These are phyloP conservation scores for Neoniphon sammara DNA, from an alignment of 2,797 vertebrate genomes.

Conservation along the genomic window DNA sequence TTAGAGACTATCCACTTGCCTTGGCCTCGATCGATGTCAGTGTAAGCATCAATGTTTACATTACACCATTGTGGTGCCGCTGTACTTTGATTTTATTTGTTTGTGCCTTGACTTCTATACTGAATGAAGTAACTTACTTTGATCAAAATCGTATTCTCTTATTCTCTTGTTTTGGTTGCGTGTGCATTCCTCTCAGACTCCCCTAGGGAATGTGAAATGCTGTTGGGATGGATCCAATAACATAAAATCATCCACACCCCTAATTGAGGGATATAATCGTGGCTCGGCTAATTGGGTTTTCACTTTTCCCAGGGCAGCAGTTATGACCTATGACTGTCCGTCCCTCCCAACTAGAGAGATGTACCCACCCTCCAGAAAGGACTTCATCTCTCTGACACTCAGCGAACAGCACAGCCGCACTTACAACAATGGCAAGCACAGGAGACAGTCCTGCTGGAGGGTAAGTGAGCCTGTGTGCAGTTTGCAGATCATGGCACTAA, in stretches of 20 bases:
- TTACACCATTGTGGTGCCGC: neutral
- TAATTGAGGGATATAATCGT: too few species aligned
- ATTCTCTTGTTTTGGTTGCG: too few species aligned
- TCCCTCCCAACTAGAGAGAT: conserved; percentile 74
- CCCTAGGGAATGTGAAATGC: too few species aligned
- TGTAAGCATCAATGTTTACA: neutral
- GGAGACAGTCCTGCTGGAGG: conserved; percentile 93
- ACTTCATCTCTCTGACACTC: conserved; percentile 93
- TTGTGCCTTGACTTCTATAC: too few species aligned
- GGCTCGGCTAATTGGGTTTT: neutral
- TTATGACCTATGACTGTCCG: conserved; percentile 51
- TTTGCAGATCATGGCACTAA: neutral
- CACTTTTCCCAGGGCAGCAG: conserved; percentile 43
- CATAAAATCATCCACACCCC: too few species aligned
- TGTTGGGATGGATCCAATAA: too few species aligned
- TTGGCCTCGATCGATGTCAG: neutral
- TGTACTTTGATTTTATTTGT: neutral
- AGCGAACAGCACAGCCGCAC: conserved; percentile 76
- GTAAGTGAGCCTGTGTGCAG: conserved; percentile 75
- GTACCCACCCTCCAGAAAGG: conserved; percentile 88
- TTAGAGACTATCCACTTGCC: neutral
- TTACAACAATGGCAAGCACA: conserved; percentile 90
- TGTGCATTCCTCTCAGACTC: too few species aligned
- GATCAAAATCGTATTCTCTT: too few species aligned
- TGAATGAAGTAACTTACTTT: too few species aligned